Evolutionary conservation across 2,797 vertebrate species (phyloP), one percentile per base, ranked within the genome.

Genomic region (Peromyscus eremicus): DNA sequence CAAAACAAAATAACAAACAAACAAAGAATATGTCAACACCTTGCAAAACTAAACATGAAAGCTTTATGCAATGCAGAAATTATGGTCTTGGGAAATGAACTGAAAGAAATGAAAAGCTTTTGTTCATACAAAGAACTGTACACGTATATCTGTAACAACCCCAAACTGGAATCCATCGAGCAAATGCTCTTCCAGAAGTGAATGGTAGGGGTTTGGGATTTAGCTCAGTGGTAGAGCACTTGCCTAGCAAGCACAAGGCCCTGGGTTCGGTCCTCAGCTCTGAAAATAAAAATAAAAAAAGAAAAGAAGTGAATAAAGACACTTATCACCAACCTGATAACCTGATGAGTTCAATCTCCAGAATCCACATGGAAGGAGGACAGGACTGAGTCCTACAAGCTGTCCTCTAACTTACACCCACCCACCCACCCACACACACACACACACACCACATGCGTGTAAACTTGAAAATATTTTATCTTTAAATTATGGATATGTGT

Each of bases 1-100:
- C 27, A 77, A 40, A 40, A 73, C 66, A 49, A 32, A 29, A 76
- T 14, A 43, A 46, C 10, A 75, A 76, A 27, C 10, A 75, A 76
- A 27, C 29, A 27, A 76, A 76, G n/a, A 76, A 40, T 46, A 29
- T 76, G 40, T 25, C 43, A 76, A 76, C 37, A 25, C 25, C 19
- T 76, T 82, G 12, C 80, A 91, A 77, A 93, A 77, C 7, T 77
- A 77, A 82, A 91, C 57, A 83, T 17, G 52, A 43, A 94, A 34
- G 70, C 91, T 71, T n/a, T 77, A 71, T 83, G 68, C 52, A 95
- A 55, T 43, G 60, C 70, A 93, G 52, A 55, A 64, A 91, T 40
- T 95, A 66, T 70, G 14, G 13, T 70, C 66, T 27, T 91, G 90
- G 87, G 76, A 83, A 93, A 95, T 91, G 68, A 77, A 64, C n/a